These are phyloP conservation scores for Phymastichus coffea DNA, from an alignment of 1,140 invertebrate genomes.

Conservation along the genomic window DNA sequence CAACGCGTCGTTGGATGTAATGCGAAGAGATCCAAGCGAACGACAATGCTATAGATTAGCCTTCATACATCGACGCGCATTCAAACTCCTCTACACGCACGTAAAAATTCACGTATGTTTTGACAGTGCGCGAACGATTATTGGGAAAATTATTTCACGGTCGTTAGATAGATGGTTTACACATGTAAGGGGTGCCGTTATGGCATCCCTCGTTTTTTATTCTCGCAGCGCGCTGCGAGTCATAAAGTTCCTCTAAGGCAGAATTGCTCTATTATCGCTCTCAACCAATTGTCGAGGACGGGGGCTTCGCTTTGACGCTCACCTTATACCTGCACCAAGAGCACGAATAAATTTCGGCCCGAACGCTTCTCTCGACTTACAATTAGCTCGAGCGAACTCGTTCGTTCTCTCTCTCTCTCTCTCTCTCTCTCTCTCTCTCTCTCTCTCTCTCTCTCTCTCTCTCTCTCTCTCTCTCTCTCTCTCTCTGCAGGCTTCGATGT, in stretches of 20 bases:
- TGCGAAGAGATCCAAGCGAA: too few species aligned
- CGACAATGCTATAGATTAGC: too few species aligned
- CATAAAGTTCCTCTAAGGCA: conserved; percentile 45
- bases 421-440: neutral
- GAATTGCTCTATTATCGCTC: conserved; percentile 45
- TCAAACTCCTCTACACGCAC: too few species aligned
- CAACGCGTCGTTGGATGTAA: too few species aligned
- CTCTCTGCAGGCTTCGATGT: neutral
- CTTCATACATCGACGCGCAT: too few species aligned
- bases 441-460: neutral
- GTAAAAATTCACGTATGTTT: too few species aligned
- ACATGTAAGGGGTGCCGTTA: conserved; percentile 25
- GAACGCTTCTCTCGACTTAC: neutral
- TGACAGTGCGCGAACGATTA: neutral
- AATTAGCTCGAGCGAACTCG: conserved; percentile 6
- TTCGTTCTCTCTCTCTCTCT: neutral
- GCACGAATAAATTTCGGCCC: conserved; percentile 19
- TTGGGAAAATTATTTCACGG: conserved; percentile 15
- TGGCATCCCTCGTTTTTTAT: conserved; percentile 36
- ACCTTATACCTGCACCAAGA: too few species aligned
- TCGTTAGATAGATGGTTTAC: neutral
- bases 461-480: neutral
- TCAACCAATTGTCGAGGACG: conserved; percentile 39
- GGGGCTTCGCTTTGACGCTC: too few species aligned
- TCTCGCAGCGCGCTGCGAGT: conserved; percentile 40